Evolutionary conservation across 2,113 vertebrate genomes (phyloP).

Genomic region (Sander lucioperca): DNA sequence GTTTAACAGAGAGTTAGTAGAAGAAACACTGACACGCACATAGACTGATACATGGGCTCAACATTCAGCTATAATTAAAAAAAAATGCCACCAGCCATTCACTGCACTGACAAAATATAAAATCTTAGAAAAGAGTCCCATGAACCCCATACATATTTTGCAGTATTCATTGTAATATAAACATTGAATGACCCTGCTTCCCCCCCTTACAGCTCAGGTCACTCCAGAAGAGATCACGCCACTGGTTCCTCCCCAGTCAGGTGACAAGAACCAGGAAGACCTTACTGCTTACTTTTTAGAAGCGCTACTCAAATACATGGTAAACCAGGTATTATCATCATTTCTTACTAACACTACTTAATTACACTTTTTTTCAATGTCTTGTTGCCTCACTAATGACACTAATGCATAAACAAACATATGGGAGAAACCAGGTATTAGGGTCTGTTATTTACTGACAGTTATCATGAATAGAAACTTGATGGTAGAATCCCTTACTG

Average conservation of each 20-base stretch:
- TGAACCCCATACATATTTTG: background rate
- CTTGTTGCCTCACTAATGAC: slow-evolving; percentile 41
- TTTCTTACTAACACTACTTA: slow-evolving; percentile 76
- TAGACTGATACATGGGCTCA: background rate
- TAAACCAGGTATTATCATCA: slow-evolving; percentile 94
- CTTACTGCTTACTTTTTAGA: slow-evolving; percentile 98
- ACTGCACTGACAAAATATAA: background rate
- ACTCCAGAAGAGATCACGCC: slow-evolving; percentile 98
- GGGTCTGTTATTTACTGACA: background rate
- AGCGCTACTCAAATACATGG: slow-evolving; percentile 98
- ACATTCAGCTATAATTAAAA: background rate
- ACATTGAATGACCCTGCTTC: background rate
- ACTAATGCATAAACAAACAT: slow-evolving; percentile 36
- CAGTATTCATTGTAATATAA: background rate
- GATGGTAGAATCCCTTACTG: background rate
- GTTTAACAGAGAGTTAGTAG: slow-evolving; percentile 94
- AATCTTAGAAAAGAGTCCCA: background rate
- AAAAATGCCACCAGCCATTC: background rate
- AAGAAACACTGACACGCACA: slow-evolving; percentile 4
- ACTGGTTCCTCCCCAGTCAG: slow-evolving; percentile 96
- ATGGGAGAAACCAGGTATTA: background rate
- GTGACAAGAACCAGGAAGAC: slow-evolving; percentile 99
- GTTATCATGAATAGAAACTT: background rate
- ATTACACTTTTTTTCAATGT: slow-evolving; percentile 1
- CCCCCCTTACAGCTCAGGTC: slow-evolving; percentile 89